A percentile compares a stretch with the other conserved stretches of the same genome.
Evolutionary conservation across 2,797 vertebrate species (phyloP).

Genomic region (Dicrostonyx torquatus): DNA sequence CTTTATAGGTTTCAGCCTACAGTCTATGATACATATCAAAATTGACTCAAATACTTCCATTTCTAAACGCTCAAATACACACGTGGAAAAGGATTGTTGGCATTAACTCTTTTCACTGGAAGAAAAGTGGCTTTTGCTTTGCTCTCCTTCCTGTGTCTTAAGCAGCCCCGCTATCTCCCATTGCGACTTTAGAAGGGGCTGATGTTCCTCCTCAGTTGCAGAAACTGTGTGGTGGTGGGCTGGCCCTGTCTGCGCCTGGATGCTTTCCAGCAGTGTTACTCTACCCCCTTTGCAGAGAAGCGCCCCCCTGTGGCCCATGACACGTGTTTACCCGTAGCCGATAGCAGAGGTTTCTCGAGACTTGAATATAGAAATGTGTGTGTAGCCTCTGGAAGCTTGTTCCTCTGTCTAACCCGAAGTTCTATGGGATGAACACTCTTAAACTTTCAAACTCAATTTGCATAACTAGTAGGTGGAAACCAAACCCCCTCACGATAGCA

Average conservation of each 20-base stretch:
- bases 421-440: conserved; percentile 59
- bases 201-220: background rate
- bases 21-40: conserved; percentile 76
- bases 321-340: conserved; percentile 43
- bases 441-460: conserved; percentile 39
- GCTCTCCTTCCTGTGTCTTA: conserved; percentile 58
- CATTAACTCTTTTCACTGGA: conserved; percentile 71
- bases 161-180: background rate
- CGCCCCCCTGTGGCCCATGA: conserved; percentile 39
- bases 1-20: conserved; percentile 75
- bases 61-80: conserved; percentile 70
- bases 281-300: conserved; percentile 26
- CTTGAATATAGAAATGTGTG: conserved; percentile 72
- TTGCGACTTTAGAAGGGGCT: background rate
- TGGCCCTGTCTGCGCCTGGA: background rate
- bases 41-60: conserved; percentile 74
- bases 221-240: background rate
- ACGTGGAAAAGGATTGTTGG: conserved; percentile 74
- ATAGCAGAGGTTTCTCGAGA: conserved; percentile 74
- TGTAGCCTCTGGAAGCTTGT: conserved; percentile 62
- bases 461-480: conserved; percentile 74
- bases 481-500: conserved; percentile 67
- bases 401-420: conserved; percentile 54
- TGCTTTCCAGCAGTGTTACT: conserved; percentile 22
- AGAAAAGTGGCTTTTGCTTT: conserved; percentile 61